Conservation (phyloP, 30 jellyfish, hydroid and myxozoan genomes). For the Pelagia noctiluca region DNA sequence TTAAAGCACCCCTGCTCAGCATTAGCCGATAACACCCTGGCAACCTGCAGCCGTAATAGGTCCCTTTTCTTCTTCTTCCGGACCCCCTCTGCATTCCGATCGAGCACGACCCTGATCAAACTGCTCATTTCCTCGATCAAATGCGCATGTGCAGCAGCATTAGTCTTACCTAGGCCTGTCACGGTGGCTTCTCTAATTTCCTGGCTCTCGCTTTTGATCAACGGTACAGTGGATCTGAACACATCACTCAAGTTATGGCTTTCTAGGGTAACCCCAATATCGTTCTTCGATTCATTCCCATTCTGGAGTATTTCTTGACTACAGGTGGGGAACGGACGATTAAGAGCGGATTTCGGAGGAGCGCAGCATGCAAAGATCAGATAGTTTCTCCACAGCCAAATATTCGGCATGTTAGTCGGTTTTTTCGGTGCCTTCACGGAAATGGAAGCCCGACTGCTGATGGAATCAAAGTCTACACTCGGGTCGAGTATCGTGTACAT, state of each 20-base stretch:
- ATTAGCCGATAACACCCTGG: conserved; percentile 95
- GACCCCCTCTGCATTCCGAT: conserved; percentile 96
- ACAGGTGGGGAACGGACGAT: conserved; percentile 29
- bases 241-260: conserved; percentile 85
- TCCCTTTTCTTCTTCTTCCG: conserved; percentile 94
- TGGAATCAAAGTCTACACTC: conserved; percentile 95
- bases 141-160: conserved; percentile 94
- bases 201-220: conserved; percentile 89
- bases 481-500: conserved; percentile 93
- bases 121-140: conserved; percentile 92
- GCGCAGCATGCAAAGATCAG: conserved; percentile 94
- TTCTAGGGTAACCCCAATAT: conserved; percentile 69
- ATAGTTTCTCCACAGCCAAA: conserved; percentile 96
- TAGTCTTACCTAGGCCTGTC: conserved; percentile 96
- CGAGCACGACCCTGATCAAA: conserved; percentile 93
- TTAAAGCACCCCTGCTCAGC: conserved; percentile 97
- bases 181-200: conserved; percentile 99
- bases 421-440: conserved; percentile 93
- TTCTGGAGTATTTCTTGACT: conserved; percentile 57
- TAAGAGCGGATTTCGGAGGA: conserved; percentile 86
- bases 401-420: conserved; percentile 85
- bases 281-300: conserved; percentile 77
- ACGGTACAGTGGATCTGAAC: conserved; percentile 82
- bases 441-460: conserved; percentile 95
- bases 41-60: conserved; percentile 89